Conservation (phyloP, 1,140 invertebrate species). For the Pachypeltis micranthus region DNA sequence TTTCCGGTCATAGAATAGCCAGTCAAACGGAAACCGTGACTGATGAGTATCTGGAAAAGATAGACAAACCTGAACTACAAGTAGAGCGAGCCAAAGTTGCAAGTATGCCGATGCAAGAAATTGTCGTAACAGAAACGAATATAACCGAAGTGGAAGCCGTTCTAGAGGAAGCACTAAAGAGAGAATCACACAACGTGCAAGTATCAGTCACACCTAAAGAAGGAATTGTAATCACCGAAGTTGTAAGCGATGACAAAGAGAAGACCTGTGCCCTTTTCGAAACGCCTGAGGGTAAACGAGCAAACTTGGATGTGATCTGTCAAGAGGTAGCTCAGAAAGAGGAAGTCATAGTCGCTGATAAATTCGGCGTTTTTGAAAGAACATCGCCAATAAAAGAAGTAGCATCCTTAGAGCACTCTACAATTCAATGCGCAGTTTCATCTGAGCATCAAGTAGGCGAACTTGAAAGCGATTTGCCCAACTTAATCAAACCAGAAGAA, state of each 20-base stretch:
- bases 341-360: conserved; percentile 27
- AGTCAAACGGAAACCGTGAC: conserved; percentile 40
- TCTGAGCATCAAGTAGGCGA: conserved; percentile 41
- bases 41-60: conserved; percentile 35
- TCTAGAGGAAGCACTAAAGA: conserved; percentile 36
- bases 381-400: conserved; percentile 24
- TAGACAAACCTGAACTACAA: conserved; percentile 33
- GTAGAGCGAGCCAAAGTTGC: conserved; percentile 39
- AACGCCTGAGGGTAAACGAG: conserved; percentile 23
- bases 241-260: conserved; percentile 38
- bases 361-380: conserved; percentile 25
- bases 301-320: conserved; percentile 32
- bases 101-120: conserved; percentile 40
- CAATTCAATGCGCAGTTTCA: conserved; percentile 41
- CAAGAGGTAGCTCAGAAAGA: conserved; percentile 31
- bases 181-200: conserved; percentile 37
- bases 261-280: conserved; percentile 22
- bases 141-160: conserved; percentile 34
- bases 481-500: conserved; percentile 20
- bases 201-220: conserved; percentile 38
- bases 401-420: conserved; percentile 30
- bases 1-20: conserved; percentile 39
- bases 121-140: conserved; percentile 35
- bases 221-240: conserved; percentile 37
- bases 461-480: conserved; percentile 25